Evolutionary conservation across 1,140 invertebrate genomes (phyloP).

Genomic region (Oscheius sp.): DNA sequence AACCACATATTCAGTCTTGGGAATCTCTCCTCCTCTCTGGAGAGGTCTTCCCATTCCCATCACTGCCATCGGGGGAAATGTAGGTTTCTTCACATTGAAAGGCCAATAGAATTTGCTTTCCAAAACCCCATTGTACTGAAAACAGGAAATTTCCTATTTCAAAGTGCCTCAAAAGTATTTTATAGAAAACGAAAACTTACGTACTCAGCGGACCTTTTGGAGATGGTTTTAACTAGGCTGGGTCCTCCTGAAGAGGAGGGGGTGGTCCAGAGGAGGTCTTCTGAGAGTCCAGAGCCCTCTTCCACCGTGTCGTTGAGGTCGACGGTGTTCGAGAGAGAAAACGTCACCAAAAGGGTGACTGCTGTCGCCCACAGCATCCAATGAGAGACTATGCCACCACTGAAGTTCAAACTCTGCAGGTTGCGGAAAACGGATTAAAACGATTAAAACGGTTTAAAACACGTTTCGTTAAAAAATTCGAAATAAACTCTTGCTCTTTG

Average conservation of each 20-base stretch:
- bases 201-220: not conserved
- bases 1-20: conserved; percentile 10
- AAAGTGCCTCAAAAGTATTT: too few species aligned
- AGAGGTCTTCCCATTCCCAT: conserved; percentile 9
- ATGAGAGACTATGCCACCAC: too few species aligned
- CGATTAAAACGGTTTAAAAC: too few species aligned
- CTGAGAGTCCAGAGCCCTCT: not conserved
- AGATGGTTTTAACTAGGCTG: not conserved
- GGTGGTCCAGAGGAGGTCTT: not conserved
- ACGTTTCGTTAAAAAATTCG: too few species aligned
- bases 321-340: too few species aligned
- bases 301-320: not conserved
- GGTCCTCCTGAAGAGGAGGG: not conserved
- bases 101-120: conserved; percentile 16
- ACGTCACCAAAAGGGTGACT: not conserved
- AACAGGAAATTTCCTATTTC: conserved; percentile 2
- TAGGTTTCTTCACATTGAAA: conserved; percentile 7
- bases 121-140: conserved; percentile 30
- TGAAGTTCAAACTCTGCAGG: too few species aligned
- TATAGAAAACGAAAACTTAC: not conserved
- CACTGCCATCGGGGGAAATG: conserved; percentile 13
- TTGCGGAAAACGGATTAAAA: too few species aligned
- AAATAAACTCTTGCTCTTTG: too few species aligned
- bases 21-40: conserved; percentile 14
- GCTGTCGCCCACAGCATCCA: too few species aligned